phyloP scores from a whole-genome alignment of 2,888 invertebrate genomes.

The Orthosia gothica region DNA sequence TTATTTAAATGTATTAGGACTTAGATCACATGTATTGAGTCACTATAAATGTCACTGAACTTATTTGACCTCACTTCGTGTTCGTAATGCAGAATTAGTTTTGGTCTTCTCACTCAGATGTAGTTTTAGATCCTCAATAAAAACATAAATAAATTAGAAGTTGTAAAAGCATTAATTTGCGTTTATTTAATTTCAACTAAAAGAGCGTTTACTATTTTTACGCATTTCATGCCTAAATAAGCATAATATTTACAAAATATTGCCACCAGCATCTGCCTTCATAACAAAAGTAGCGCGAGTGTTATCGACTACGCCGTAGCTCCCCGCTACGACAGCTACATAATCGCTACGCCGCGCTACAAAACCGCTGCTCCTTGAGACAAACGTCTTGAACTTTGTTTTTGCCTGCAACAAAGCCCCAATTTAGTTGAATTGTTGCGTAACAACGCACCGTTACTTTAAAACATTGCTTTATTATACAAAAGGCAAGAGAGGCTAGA shows the following conservation, averaged over 20 bases:
- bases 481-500: constrained; percentile 39
- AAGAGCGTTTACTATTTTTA: no score
- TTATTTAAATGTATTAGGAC: not conserved
- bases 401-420: constrained; percentile 50
- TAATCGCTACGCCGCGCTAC: constrained; percentile 50
- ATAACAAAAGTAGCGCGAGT: constrained; percentile 9
- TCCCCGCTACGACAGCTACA: constrained; percentile 55
- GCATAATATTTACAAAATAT: not conserved
- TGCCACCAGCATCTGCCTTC: not conserved
- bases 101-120: not conserved
- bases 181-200: no score
- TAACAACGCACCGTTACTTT: constrained; percentile 45
- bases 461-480: constrained; percentile 54
- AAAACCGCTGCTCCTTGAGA: constrained; percentile 46
- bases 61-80: constrained; percentile 1
- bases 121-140: not conserved
- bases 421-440: constrained; percentile 49
- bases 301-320: constrained; percentile 42
- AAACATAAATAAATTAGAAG: no score
- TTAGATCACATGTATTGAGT: not conserved
- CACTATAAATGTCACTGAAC: not conserved
- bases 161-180: not conserved
- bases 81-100: constrained; percentile 8
- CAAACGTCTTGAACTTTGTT: constrained; percentile 54
- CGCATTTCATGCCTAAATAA: no score